Base-by-base conservation (phyloP, 1,140 invertebrate species). In the Trichoplusia ni region DNA sequence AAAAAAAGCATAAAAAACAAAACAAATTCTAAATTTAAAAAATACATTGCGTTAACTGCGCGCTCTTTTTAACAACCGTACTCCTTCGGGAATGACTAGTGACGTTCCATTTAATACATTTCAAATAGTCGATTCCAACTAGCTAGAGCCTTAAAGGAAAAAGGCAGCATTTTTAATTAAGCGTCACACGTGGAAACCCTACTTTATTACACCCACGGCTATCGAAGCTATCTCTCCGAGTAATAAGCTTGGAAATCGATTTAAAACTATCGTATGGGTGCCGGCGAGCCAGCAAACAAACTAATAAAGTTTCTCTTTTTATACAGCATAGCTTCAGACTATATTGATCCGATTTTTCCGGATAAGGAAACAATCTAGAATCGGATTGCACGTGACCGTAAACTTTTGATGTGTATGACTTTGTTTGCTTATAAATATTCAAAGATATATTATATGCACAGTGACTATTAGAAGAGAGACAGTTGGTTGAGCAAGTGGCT, bases 281-380 rank as follows among this genome's bases (percentile, higher is more conserved):
- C 21, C 18, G 19, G 18, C 18, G 38, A 42, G 27, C 6, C 37
- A 16, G 54, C 25, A 58, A 58, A 58, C 54, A 58, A 58, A 58
- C 54, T 58, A 58, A 44, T 44, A 58, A 58, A 58, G 38, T 27
- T 58, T 27, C 11, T 44, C 8, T 58, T 44, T 58, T 58, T 58
- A 58, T 31, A 58, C 14, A 27, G 38, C 38, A 44, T 19, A n/a
- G 25, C 54, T 58, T 58, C 23, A 31, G 54, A 42, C n/a, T 31
- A 58, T 58, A 58, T 58, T 42, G 51, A 58, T 42, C 35, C 54
- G 54, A 38, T 40, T 42, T 14, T 13, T 4, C 23, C 16, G 16
- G 13, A 58, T 58, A 44, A 29, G 8, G 46, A 31, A 42, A 58
- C 37, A 23, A 44, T 29, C 23, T 44, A 11, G 2, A 29, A 29